Percentiles rank a stretch among this genome's conserved stretches.
Conservation (phyloP, 2,797 vertebrate genomes). For the Sorex maritimensis region DNA sequence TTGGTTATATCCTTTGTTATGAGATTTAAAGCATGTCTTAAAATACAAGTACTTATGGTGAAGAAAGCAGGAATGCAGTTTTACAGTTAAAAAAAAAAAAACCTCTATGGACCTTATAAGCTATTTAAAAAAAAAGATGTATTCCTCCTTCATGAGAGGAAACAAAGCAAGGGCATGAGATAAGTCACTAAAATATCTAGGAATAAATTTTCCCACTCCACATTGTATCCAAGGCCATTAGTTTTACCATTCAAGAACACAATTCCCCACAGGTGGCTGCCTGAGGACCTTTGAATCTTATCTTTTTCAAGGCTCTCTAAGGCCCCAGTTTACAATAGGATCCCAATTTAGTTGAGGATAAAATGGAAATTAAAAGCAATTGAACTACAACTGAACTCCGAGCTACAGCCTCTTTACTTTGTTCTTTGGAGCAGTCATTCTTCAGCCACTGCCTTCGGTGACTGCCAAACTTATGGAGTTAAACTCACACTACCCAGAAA, state of each 20-base stretch:
- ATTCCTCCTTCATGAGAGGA: neutral
- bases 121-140: constrained; percentile 47
- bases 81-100: constrained; percentile 37
- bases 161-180: neutral
- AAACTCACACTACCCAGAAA: constrained; percentile 65
- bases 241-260: neutral
- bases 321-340: constrained; percentile 11
- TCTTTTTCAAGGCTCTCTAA: constrained; percentile 46
- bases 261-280: constrained; percentile 12
- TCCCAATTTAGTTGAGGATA: neutral
- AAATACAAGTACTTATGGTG: constrained; percentile 74
- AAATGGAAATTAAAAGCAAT: constrained; percentile 42
- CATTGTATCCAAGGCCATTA: constrained; percentile 20
- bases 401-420: constrained; percentile 14
- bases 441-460: constrained; percentile 51
- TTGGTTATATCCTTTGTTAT: constrained; percentile 63
- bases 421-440: neutral
- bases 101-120: constrained; percentile 1
- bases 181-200: constrained; percentile 24
- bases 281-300: constrained; percentile 12
- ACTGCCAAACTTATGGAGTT: constrained; percentile 64
- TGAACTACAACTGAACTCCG: constrained; percentile 59
- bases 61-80: constrained; percentile 69
- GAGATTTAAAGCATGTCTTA: constrained; percentile 62
- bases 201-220: neutral